These are phyloP conservation scores for Ageneiosus marmoratus DNA, from an alignment of 2,113 vertebrate species.

Conservation along the genomic window DNA sequence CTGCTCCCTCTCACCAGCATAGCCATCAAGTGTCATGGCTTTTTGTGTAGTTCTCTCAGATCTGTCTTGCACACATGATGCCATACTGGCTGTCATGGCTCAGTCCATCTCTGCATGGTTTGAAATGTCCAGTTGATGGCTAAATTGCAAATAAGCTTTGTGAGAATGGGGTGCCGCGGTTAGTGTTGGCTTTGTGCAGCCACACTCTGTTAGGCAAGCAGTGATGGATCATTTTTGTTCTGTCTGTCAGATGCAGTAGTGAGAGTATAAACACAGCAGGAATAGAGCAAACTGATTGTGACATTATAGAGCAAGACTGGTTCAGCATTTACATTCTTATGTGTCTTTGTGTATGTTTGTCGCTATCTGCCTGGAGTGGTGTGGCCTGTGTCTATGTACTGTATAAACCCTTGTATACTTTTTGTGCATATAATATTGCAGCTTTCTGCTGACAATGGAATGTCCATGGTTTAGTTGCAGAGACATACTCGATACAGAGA, in stretches of 20 bases:
- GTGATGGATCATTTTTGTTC: constrained; percentile 24
- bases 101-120: background rate
- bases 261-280: constrained; percentile 39
- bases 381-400: background rate
- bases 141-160: constrained; percentile 34
- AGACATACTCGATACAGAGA: background rate
- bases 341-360: constrained; percentile 12
- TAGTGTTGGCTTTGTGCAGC: constrained; percentile 21
- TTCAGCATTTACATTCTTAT: background rate
- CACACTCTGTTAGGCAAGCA: constrained; percentile 14
- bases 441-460: background rate
- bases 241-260: constrained; percentile 29
- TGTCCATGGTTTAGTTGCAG: background rate
- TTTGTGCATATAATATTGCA: constrained; percentile 10
- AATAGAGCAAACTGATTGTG: constrained; percentile 10
- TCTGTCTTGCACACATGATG: background rate
- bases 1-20: constrained; percentile 2
- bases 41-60: constrained; percentile 7
- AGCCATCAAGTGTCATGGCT: constrained; percentile 1
- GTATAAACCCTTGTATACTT: constrained; percentile 18
- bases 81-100: background rate
- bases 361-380: constrained; percentile 11
- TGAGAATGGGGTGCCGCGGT: constrained; percentile 24
- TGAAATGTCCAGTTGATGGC: constrained; percentile 24
- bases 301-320: constrained; percentile 7